These are phyloP conservation scores for Amblyopsis rosae DNA, from an alignment of 2,113 vertebrate genomes.

Conservation along the genomic window DNA sequence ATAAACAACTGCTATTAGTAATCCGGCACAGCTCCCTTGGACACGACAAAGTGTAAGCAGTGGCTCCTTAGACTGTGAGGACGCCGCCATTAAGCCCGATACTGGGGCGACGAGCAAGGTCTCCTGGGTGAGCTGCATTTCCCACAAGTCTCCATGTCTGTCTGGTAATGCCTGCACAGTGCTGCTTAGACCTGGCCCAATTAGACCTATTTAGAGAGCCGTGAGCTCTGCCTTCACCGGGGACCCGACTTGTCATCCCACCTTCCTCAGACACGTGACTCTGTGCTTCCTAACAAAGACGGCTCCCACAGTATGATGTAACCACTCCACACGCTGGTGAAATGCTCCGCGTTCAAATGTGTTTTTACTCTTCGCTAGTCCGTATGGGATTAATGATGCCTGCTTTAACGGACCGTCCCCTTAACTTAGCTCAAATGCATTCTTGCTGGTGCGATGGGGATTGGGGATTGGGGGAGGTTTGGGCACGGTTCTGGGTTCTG, in stretches of 20 bases:
- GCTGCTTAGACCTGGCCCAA: constrained; percentile 56
- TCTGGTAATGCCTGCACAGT: constrained; percentile 57
- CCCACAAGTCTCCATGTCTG: constrained; percentile 53
- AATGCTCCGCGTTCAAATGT: constrained; percentile 31
- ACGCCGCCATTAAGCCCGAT: constrained; percentile 42
- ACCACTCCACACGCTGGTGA: constrained; percentile 35
- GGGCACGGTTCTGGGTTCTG: neutral
- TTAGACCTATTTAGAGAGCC: constrained; percentile 71
- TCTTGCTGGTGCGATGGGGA: constrained; percentile 59
- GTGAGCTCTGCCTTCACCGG: constrained; percentile 57
- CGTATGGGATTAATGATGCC: constrained; percentile 51
- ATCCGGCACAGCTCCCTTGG: constrained; percentile 64
- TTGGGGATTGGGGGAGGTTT: constrained; percentile 67
- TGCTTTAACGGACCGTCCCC: constrained; percentile 43
- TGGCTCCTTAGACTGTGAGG: constrained; percentile 57
- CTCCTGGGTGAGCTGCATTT: constrained; percentile 56
- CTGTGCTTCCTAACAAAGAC: constrained; percentile 47
- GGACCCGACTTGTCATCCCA: constrained; percentile 57
- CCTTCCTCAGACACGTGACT: constrained; percentile 56
- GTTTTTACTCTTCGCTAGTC: constrained; percentile 44
- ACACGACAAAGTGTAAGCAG: constrained; percentile 51
- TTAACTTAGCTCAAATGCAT: constrained; percentile 30
- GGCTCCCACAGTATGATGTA: constrained; percentile 58
- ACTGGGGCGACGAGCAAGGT: constrained; percentile 40
- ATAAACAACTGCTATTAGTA: constrained; percentile 69